These are phyloP conservation scores for Eumeta japonica DNA, from an alignment of 1,140 invertebrate species.

Conservation along the genomic window DNA sequence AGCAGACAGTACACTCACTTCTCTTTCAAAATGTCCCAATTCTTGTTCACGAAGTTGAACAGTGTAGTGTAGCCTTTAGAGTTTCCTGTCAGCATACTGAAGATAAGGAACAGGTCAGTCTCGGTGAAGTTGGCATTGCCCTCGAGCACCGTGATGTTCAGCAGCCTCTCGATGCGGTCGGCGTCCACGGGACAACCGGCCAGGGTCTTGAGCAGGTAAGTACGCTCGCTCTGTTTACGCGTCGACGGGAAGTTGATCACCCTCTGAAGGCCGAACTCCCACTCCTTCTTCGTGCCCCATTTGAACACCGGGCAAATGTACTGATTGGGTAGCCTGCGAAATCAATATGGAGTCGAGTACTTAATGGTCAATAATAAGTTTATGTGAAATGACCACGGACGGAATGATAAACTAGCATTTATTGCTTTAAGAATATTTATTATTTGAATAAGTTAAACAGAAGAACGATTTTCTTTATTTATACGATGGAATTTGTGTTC, in stretches of 20 bases:
- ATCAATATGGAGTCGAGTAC: too few species aligned
- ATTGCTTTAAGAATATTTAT: too few species aligned
- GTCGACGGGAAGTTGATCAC: conserved; percentile 70
- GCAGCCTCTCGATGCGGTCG: conserved; percentile 65
- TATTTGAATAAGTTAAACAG: too few species aligned
- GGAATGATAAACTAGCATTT: too few species aligned
- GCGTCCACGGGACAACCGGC: conserved; percentile 70
- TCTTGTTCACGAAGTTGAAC: conserved; percentile 65
- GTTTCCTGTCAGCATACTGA: conserved; percentile 67
- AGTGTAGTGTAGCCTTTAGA: conserved; percentile 68
- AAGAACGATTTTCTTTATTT: too few species aligned
- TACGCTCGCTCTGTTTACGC: conserved; percentile 68
- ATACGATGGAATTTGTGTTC: too few species aligned
- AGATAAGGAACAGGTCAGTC: conserved; percentile 70
- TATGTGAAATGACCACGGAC: too few species aligned
- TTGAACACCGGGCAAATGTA: conserved; percentile 76
- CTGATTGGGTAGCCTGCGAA: conserved; percentile 66
- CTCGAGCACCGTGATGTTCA: conserved; percentile 67
- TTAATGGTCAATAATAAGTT: neutral
- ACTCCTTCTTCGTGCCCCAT: conserved; percentile 73
- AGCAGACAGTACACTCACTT: too few species aligned
- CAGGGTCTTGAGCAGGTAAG: conserved; percentile 71
- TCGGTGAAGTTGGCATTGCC: conserved; percentile 70
- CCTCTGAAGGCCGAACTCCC: conserved; percentile 74
- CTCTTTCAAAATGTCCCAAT: conserved; percentile 66